These are phyloP conservation scores for Pseudochromis fuscus DNA, from an alignment of 2,797 vertebrate genomes.

Conservation along the genomic window DNA sequence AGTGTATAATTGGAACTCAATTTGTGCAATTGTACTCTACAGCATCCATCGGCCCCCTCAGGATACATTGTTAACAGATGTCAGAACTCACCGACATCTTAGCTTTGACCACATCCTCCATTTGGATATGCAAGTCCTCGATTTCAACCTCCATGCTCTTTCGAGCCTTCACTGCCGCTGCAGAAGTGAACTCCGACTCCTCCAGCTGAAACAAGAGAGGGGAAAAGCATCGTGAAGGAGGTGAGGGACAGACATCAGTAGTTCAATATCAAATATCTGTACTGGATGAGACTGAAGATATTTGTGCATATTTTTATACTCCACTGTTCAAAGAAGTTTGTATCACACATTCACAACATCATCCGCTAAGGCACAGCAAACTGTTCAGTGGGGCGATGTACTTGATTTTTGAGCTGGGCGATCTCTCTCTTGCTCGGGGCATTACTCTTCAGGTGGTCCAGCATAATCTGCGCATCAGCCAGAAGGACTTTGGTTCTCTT, in stretches of 20 bases:
- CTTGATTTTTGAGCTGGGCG: slow-evolving; percentile 97
- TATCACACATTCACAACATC: neutral
- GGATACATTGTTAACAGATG: neutral
- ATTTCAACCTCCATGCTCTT: slow-evolving; percentile 98
- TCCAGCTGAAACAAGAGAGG: slow-evolving; percentile 87
- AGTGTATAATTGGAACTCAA: slow-evolving; percentile 15
- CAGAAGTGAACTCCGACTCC: slow-evolving; percentile 96
- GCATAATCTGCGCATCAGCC: slow-evolving; percentile 97
- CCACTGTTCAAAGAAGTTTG: neutral
- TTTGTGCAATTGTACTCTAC: slow-evolving; percentile 5
- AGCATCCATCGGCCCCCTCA: neutral
- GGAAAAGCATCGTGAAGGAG: neutral
- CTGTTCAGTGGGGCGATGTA: slow-evolving; percentile 57
- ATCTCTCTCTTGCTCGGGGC: slow-evolving; percentile 98
- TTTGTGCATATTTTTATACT: neutral
- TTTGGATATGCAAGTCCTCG: slow-evolving; percentile 96
- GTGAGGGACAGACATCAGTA: slow-evolving; percentile 24
- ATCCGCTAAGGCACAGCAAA: slow-evolving; percentile 6
- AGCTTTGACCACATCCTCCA: slow-evolving; percentile 93
- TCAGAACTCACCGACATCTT: slow-evolving; percentile 90
- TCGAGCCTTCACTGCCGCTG: slow-evolving; percentile 92
- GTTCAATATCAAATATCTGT: slow-evolving; percentile 36
- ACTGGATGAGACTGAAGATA: slow-evolving; percentile 10
- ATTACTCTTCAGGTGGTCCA: slow-evolving; percentile 97
- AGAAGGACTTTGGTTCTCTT: slow-evolving; percentile 98